phyloP scores from a whole-genome alignment of 1,140 invertebrate species.

The Halictus rubicundus region DNA sequence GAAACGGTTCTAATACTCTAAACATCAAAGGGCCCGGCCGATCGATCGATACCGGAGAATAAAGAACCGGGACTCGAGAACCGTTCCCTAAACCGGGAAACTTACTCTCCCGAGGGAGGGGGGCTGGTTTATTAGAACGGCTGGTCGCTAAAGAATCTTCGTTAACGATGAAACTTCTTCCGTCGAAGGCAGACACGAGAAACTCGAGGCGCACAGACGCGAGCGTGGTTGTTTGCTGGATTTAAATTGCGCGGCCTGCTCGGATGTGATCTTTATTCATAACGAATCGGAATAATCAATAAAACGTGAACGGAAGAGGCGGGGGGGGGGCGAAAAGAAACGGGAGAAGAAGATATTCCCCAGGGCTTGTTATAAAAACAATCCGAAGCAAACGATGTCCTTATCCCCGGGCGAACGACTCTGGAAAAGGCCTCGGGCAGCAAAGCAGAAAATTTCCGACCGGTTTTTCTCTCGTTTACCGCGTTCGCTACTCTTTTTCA shows the following conservation, averaged over 20 bases:
- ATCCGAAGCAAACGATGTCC: slow-evolving; percentile 21
- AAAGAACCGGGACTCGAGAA: no score
- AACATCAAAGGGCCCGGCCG: no score
- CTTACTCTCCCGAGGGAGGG: no score
- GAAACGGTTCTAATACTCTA: no score
- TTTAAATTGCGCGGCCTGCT: slow-evolving; percentile 19
- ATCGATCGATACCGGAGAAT: no score
- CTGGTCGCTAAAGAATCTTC: slow-evolving; percentile 11
- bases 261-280: slow-evolving; percentile 44
- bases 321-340: not conserved
- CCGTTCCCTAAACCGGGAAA: no score
- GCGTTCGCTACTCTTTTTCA: slow-evolving; percentile 13
- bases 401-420: not conserved
- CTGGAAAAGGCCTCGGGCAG: slow-evolving; percentile 1
- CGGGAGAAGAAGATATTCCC: slow-evolving; percentile 2
- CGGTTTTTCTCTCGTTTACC: slow-evolving; percentile 29
- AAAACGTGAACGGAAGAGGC: not conserved
- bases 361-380: slow-evolving; percentile 40
- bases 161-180: slow-evolving; percentile 38
- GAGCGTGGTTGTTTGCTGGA: slow-evolving; percentile 4
- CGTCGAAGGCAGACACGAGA: not conserved
- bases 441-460: slow-evolving; percentile 37
- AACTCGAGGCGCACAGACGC: not conserved
- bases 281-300: slow-evolving; percentile 51
- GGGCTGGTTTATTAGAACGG: not conserved